A percentile compares a stretch with the other conserved stretches of the same genome.
These are phyloP conservation scores for Tyrannus savana DNA, from an alignment of 2,113 vertebrate genomes.

Conservation along the genomic window DNA sequence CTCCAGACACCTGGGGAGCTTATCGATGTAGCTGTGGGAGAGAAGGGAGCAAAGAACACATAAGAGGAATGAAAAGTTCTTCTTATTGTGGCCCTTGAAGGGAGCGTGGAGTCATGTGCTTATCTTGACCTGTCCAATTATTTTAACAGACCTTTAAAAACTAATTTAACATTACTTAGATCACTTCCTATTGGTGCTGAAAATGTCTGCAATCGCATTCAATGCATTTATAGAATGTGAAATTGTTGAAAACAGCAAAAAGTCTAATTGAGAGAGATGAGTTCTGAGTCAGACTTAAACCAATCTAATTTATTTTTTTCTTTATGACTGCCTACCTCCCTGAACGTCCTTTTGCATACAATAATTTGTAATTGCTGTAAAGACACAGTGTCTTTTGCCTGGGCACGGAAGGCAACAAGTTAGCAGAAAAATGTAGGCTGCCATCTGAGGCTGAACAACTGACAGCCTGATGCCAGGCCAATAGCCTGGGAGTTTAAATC, in stretches of 20 bases:
- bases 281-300: neutral
- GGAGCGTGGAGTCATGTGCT: neutral
- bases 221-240: neutral
- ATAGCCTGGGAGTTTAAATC: slow-evolving; percentile 5
- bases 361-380: neutral
- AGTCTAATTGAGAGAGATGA: neutral
- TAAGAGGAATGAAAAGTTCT: neutral
- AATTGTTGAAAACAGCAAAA: neutral
- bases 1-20: neutral
- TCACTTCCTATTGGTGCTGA: neutral
- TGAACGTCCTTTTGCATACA: neutral
- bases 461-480: slow-evolving; percentile 18
- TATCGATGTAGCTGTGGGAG: neutral
- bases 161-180: neutral
- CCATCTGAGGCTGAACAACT: slow-evolving; percentile 4
- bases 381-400: accelerated
- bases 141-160: neutral
- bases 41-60: neutral
- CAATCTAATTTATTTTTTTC: neutral
- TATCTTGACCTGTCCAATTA: neutral
- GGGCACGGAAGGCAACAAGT: neutral
- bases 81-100: neutral
- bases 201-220: neutral
- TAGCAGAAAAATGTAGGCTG: neutral
- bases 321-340: neutral